Evolutionary conservation across 2,797 vertebrate species (phyloP).

Genomic region (Discoglossus pictus): DNA sequence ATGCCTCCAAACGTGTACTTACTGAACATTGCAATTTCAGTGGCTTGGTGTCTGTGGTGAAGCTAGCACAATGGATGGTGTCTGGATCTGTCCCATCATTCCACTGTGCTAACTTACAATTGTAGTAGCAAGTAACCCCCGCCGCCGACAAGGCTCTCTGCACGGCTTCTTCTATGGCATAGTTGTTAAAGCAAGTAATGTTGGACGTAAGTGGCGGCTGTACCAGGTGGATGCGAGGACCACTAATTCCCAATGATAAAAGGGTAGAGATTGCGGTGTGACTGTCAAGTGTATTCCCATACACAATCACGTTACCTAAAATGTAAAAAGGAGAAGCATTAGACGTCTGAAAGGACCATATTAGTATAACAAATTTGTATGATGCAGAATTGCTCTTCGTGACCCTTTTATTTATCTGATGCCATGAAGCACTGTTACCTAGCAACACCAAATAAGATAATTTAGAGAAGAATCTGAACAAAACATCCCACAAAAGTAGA

Average conservation of each 20-base stretch:
- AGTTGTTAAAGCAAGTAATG: slow-evolving; percentile 67
- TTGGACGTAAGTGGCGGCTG: slow-evolving; percentile 59
- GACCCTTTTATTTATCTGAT: slow-evolving; percentile 71
- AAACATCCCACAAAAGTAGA: slow-evolving; percentile 74
- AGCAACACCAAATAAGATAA: slow-evolving; percentile 74
- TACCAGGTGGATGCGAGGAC: slow-evolving; percentile 75
- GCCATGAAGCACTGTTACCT: slow-evolving; percentile 70
- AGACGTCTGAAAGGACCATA: slow-evolving; percentile 60
- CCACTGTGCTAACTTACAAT: slow-evolving; percentile 76
- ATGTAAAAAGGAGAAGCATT: slow-evolving; percentile 37
- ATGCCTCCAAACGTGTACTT: slow-evolving; percentile 62
- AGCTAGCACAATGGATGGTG: slow-evolving; percentile 72
- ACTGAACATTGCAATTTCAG: slow-evolving; percentile 80
- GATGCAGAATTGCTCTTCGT: slow-evolving; percentile 63
- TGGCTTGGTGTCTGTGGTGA: slow-evolving; percentile 65
- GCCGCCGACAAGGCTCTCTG: slow-evolving; percentile 59
- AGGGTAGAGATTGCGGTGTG: slow-evolving; percentile 80
- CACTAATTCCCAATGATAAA: slow-evolving; percentile 74
- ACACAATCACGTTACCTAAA: slow-evolving; percentile 83
- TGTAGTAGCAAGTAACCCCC: slow-evolving; percentile 65
- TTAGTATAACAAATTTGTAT: slow-evolving; percentile 66
- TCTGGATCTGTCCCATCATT: slow-evolving; percentile 64
- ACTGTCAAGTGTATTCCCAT: slow-evolving; percentile 80
- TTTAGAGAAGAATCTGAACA: slow-evolving; percentile 70
- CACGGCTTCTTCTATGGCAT: slow-evolving; percentile 62